Base-by-base conservation (phyloP, 2,888 invertebrate species). In the Clistopyga incitator region DNA sequence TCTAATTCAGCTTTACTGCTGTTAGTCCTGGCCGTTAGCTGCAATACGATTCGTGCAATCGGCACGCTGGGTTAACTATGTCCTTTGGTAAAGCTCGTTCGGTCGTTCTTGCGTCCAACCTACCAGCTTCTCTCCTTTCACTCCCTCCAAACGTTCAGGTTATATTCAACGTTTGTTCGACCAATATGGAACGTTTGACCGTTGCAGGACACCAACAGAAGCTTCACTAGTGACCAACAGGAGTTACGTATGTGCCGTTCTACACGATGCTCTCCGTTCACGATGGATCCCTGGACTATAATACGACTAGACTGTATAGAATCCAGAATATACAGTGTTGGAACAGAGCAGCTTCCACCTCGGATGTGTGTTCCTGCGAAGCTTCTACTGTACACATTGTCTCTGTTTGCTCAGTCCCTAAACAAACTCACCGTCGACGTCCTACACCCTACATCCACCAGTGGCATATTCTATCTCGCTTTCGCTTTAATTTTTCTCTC, bases 391-490 rank as follows among this genome's bases (percentile, higher is more conserved):
- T 79, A 79, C 68, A 82, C 77, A 76, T 50, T 18, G 71, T 45
- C 64, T 15, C 52, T 80, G 83, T 84, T 84, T 84, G 77, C 29
- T 64, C 59, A 74, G 83, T 74, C 68, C 68, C 83, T 77, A 15
- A 84, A 80, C 80, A 84, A 80, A 84, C 83, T 47, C 11, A 47
- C 68, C 77, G 47, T 56, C 20, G 47, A 45, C 74, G 54, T 38
- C 61, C 75, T 59, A 50, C 75, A 50, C 64, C 54, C 74, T 18
- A 47, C 25, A 61, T 52, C 47, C 78, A 50, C 42, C 47, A 42
- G 50, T 47, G 10, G 72, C 52, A 75, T 65, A 56, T 59, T 65
- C 47, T 25, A 52, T 68, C 59, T 74, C 18, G 25, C 52, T 34
- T 52, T 23, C 59, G 47, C 68, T 52, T 70, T 54, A 56, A 45